These are phyloP conservation scores for Rousettus leschenaultii DNA, from an alignment of 2,113 vertebrate genomes.

Conservation along the genomic window DNA sequence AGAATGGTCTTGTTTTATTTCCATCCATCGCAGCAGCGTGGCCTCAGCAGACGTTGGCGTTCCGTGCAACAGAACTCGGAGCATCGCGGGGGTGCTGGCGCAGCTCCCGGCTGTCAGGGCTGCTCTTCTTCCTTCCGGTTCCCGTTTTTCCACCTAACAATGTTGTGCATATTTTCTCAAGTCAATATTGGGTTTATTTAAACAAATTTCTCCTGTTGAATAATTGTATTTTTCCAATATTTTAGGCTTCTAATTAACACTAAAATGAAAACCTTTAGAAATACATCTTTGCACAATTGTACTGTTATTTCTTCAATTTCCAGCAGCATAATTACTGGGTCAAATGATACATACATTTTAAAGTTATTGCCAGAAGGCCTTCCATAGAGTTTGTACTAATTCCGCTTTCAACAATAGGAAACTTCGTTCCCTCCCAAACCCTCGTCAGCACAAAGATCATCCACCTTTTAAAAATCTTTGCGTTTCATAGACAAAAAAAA, in stretches of 20 bases:
- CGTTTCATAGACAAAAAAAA: background rate
- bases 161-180: background rate
- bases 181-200: background rate
- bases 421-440: background rate
- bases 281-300: background rate
- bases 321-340: background rate
- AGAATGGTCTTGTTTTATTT: background rate
- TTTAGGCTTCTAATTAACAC: background rate
- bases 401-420: background rate
- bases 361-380: background rate
- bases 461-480: background rate
- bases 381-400: background rate
- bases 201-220: background rate
- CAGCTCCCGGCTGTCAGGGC: background rate
- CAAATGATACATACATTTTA: background rate
- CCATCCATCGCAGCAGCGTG: background rate
- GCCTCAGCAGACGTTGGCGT: background rate
- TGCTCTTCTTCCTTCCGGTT: background rate
- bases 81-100: background rate
- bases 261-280: slow-evolving; percentile 23
- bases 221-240: slow-evolving; percentile 6
- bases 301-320: background rate
- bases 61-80: background rate
- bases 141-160: background rate
- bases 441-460: background rate